Percentiles rank a stretch among this genome's conserved stretches.
phyloP scores from a whole-genome alignment of 2,113 vertebrate species.

The Scytalopus superciliaris region DNA sequence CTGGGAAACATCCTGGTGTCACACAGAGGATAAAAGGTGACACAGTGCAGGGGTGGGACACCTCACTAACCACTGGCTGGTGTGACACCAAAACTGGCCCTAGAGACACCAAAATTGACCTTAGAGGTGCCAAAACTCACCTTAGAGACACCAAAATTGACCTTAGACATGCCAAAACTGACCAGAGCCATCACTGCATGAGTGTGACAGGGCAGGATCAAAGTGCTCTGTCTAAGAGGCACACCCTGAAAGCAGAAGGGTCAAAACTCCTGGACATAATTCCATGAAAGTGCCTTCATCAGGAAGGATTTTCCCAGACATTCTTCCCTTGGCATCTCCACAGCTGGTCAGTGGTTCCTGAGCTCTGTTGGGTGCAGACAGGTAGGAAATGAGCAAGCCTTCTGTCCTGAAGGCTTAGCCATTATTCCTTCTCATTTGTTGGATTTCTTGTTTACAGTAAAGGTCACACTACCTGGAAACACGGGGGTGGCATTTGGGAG shows the following conservation, averaged over 20 bases:
- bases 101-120: no score
- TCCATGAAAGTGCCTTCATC: background rate
- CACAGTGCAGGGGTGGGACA: no score
- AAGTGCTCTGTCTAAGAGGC: background rate
- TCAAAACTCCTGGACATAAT: background rate
- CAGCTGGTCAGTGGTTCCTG: background rate
- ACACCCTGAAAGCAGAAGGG: background rate
- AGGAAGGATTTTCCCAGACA: background rate
- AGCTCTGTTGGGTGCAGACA: fast-evolving
- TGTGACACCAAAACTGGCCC: background rate
- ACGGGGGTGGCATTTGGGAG: background rate
- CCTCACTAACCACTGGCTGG: background rate
- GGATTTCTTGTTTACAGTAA: background rate
- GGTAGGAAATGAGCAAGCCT: background rate
- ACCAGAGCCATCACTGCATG: fast-evolving
- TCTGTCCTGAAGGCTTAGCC: background rate
- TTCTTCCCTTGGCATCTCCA: background rate
- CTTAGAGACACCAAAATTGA: background rate
- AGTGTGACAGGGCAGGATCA: background rate
- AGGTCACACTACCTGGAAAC: background rate
- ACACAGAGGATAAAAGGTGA: background rate
- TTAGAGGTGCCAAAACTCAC: no score
- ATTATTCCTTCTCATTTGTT: background rate
- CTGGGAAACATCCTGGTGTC: no score
- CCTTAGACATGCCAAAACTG: background rate